Base-by-base conservation (phyloP, 2,113 vertebrate species). In the Gadus chalcogrammus region DNA sequence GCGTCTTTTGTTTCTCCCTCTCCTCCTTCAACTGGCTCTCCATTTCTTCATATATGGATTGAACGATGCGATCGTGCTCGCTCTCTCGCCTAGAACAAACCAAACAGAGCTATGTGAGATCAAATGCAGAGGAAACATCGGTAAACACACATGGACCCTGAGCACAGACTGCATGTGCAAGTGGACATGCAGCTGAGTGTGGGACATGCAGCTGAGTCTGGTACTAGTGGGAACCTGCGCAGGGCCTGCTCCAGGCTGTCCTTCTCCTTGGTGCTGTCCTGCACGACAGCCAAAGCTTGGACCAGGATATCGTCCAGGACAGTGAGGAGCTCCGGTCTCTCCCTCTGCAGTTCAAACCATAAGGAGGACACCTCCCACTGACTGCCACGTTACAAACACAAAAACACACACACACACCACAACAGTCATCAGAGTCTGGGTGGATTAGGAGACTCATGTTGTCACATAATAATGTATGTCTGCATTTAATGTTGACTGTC, bases 21-120 rank as follows among this genome's bases (percentile, higher is more conserved):
- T 96, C 94, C 70, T 94, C 93, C 65, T 88, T 92, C 20, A 97
- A 90, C 85, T 96, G 96, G 79, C 82, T 95, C 75, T 99, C 97
- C 90, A 95, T 92, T 85, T 99, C 97, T 78, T 99, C 96, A 73
- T 95, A 98, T 28, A 99, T 92, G 61, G 93, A 92, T 2, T 87
- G 92, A 77, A 99, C 91, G 80, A 95, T 92, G 77, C 89, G 79
- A 79, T 97, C 92, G 24, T 98, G 97, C 76, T 99, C 95, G 13
- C 79, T 91, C 74, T 99, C 95, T 67, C 92, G 93, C 87, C 97
- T 99, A 72, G 12, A 76, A 66, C 38, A 65, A 55, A 67, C 22
- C 48, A 15, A 61, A 17, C 18, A 67, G 61, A n/a, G 8, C 18
- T 16, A 64, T 17, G 67, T 35, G 5, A 12, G 22, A 67, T 13